A percentile compares a stretch with the other conserved stretches of the same genome.
phyloP scores from a whole-genome alignment of 2,888 invertebrate species.

The Chelonus formosanus region DNA sequence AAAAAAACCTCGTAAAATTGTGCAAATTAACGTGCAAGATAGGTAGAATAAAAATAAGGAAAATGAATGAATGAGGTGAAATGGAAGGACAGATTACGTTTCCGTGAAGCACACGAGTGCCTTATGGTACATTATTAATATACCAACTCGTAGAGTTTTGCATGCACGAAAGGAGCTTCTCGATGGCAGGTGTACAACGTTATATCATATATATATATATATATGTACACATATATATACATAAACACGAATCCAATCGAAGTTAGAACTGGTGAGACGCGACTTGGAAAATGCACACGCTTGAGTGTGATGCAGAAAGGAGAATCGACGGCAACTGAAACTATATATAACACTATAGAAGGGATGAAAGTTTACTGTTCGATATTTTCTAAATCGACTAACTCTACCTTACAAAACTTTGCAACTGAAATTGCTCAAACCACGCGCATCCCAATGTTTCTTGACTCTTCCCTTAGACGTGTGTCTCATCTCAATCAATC shows the following conservation, averaged over 20 bases:
- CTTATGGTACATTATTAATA: slow-evolving; percentile 31
- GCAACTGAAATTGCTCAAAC: slow-evolving; percentile 31
- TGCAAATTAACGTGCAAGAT: background rate
- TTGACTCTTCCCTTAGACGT: slow-evolving; percentile 1
- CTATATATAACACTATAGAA: background rate
- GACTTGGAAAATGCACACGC: slow-evolving; percentile 25
- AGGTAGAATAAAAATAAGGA: background rate
- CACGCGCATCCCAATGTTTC: slow-evolving; percentile 21
- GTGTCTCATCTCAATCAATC: slow-evolving; percentile 24
- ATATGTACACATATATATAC: slow-evolving; percentile 10
- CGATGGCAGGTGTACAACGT: slow-evolving; percentile 5
- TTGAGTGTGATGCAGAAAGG: slow-evolving; percentile 8
- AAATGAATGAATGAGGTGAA: slow-evolving; percentile 15
- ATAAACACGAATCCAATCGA: slow-evolving; percentile 24
- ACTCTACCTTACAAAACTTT: slow-evolving; percentile 20
- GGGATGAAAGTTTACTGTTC: slow-evolving; percentile 20
- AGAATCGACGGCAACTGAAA: slow-evolving; percentile 10
- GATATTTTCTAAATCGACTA: slow-evolving; percentile 32
- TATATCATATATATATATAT: background rate
- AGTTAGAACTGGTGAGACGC: slow-evolving; percentile 26
- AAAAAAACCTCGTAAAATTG: no score
- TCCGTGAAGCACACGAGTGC: slow-evolving; percentile 22
- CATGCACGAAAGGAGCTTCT: slow-evolving; percentile 25
- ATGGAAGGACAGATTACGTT: slow-evolving; percentile 29
- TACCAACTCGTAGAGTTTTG: slow-evolving; percentile 23